phyloP scores from a whole-genome alignment of 2,888 invertebrate species.

The Strigamia crassipes region DNA sequence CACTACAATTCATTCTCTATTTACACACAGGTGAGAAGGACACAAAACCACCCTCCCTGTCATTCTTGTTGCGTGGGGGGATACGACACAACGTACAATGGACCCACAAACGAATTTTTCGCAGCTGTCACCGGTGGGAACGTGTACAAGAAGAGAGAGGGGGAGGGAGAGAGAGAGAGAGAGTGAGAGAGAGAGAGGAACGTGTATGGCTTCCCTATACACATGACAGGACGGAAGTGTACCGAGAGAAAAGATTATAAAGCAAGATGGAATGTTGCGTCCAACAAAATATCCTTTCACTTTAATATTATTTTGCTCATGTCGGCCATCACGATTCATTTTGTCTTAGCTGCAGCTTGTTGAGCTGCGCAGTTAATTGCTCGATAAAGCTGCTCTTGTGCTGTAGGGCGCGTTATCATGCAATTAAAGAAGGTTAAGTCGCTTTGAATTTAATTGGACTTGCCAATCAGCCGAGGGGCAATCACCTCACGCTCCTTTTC shows the following conservation, averaged over 20 bases:
- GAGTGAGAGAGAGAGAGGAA: background rate
- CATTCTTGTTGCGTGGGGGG: slow-evolving; percentile 39
- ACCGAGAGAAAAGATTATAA: background rate
- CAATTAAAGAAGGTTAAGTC: slow-evolving; percentile 50
- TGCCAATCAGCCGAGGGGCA: slow-evolving; percentile 48
- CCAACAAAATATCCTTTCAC: background rate
- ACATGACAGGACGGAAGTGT: slow-evolving; percentile 27
- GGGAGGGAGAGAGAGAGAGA: background rate
- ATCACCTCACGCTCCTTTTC: slow-evolving; percentile 33
- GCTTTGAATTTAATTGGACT: slow-evolving; percentile 49
- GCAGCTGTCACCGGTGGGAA: slow-evolving; percentile 40
- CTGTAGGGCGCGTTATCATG: slow-evolving; percentile 47
- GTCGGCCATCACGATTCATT: slow-evolving; percentile 36
- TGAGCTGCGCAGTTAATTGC: slow-evolving; percentile 49
- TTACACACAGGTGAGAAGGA: slow-evolving; percentile 34
- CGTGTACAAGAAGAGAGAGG: background rate
- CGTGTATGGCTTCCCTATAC: background rate
- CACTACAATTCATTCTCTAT: slow-evolving; percentile 5
- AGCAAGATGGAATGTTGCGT: slow-evolving; percentile 5
- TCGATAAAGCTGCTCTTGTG: slow-evolving; percentile 48
- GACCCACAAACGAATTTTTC: slow-evolving; percentile 34
- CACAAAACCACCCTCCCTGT: slow-evolving; percentile 33
- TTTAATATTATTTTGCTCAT: slow-evolving; percentile 14
- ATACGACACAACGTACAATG: slow-evolving; percentile 33
- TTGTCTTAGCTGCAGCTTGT: slow-evolving; percentile 23